A percentile compares a stretch with the other conserved stretches of the same genome.
Evolutionary conservation across 30 jellyfish, hydroid and myxozoan genomes (phyloP).

Genomic region (Morbakka virulenta): DNA sequence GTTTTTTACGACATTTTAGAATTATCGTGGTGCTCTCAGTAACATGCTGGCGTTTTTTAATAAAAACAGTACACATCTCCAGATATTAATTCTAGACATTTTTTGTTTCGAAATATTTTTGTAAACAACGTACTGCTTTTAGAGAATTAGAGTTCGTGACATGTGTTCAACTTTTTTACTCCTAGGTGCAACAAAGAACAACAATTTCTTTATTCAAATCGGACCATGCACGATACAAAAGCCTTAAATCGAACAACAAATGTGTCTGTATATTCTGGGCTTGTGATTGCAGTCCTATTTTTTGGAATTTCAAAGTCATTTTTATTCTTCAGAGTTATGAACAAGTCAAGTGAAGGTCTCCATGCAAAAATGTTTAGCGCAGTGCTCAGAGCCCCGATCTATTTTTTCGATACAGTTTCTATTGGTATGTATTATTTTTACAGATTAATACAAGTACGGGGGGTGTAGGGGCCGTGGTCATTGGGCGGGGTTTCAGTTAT

Average conservation of each 20-base stretch:
- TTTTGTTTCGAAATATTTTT: too few relatives aligned
- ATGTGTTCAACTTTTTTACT: not conserved
- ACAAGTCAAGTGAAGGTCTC: constrained; percentile 45
- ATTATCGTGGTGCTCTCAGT: too few relatives aligned
- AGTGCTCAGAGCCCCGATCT: constrained; percentile 75
- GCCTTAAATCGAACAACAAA: constrained; percentile 40
- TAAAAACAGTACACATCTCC: too few relatives aligned
- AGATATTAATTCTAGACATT: too few relatives aligned
- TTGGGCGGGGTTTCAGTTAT: too few relatives aligned
- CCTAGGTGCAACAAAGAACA: constrained; percentile 55
- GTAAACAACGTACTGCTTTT: too few relatives aligned
- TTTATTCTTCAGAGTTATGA: constrained; percentile 47
- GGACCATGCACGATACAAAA: constrained; percentile 35
- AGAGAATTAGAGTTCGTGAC: too few relatives aligned
- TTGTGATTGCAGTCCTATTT: constrained; percentile 35
- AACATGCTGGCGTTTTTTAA: too few relatives aligned
- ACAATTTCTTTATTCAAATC: constrained; percentile 3
- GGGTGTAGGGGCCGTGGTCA: too few relatives aligned
- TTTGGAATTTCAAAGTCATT: constrained; percentile 72
- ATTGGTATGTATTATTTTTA: constrained; percentile 38
- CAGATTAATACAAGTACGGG: too few relatives aligned
- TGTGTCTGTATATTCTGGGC: constrained; percentile 55
- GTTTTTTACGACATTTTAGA: too few relatives aligned
- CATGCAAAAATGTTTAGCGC: constrained; percentile 76
- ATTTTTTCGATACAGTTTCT: constrained; percentile 81